A percentile compares a stretch with the other conserved stretches of the same genome.
phyloP scores from a whole-genome alignment of 2,113 vertebrate species.

The Triplophysa tibetana region DNA sequence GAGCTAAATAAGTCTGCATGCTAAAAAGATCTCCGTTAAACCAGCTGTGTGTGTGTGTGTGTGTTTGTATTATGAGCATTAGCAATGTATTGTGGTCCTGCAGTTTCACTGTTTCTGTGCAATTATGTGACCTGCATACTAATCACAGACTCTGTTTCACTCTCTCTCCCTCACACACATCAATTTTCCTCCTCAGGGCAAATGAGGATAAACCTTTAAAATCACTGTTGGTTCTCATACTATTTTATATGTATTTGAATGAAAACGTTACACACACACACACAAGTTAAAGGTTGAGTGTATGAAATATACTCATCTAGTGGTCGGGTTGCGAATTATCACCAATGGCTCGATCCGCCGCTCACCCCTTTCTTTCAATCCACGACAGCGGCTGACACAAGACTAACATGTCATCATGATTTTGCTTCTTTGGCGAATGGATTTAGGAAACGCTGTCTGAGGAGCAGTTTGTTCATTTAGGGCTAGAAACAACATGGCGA shows the following conservation, averaged over 20 bases:
- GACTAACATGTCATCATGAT: too few species aligned
- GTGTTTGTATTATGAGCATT: background rate
- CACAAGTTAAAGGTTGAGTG: too few species aligned
- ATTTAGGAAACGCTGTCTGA: too few species aligned
- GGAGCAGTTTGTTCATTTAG: too few species aligned
- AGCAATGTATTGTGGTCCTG: background rate
- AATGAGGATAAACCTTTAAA: constrained; percentile 5
- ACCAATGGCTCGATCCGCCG: too few species aligned
- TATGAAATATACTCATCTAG: too few species aligned
- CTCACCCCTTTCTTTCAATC: too few species aligned
- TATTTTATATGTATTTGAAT: background rate
- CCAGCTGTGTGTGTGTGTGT: background rate
- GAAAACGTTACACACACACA: too few species aligned
- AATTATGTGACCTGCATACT: constrained; percentile 24
- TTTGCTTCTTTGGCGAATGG: too few species aligned
- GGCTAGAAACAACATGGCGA: too few species aligned
- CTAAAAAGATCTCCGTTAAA: background rate
- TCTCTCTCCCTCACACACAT: background rate
- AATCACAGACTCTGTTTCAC: background rate
- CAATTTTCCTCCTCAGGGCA: background rate
- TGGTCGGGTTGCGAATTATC: too few species aligned
- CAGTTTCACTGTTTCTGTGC: constrained; percentile 20
- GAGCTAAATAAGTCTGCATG: background rate
- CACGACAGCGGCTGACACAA: too few species aligned
- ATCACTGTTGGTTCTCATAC: background rate